Evolutionary conservation across 2,888 invertebrate genomes (phyloP).

Genomic region (Thalpophila matura): DNA sequence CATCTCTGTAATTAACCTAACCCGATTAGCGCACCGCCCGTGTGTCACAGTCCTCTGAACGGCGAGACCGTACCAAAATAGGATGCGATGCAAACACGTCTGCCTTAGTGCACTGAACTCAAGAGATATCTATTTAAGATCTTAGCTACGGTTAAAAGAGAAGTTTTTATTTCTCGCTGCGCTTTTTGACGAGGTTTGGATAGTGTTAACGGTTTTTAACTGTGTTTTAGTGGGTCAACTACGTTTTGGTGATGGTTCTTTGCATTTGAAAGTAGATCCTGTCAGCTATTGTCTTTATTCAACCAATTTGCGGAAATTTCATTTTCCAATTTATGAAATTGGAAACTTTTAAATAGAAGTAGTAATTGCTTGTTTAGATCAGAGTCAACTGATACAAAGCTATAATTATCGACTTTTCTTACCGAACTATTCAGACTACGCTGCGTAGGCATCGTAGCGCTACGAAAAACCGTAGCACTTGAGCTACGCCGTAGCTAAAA

Average conservation of each 20-base stretch:
- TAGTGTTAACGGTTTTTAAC: too few species aligned
- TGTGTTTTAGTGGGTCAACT: too few species aligned
- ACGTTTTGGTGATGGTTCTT: too few species aligned
- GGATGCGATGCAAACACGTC: slow-evolving; percentile 60
- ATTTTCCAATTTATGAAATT: too few species aligned
- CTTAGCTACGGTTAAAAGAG: background rate
- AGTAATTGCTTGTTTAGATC: too few species aligned
- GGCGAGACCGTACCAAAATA: slow-evolving; percentile 64
- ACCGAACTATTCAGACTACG: background rate
- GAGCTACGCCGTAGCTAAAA: slow-evolving; percentile 25
- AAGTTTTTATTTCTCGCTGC: background rate
- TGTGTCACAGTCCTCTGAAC: slow-evolving; percentile 58
- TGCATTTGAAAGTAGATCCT: too few species aligned
- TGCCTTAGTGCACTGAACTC: slow-evolving; percentile 63
- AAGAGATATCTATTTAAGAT: slow-evolving; percentile 47
- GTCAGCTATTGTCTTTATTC: too few species aligned
- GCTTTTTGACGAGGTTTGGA: background rate
- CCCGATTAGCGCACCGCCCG: slow-evolving; percentile 18
- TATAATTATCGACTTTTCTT: too few species aligned
- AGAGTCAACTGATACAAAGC: too few species aligned
- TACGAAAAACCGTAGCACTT: slow-evolving; percentile 26
- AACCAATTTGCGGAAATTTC: too few species aligned
- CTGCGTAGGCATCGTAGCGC: slow-evolving; percentile 27
- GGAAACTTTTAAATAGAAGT: too few species aligned
- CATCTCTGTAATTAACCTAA: background rate